phyloP scores from a whole-genome alignment of 2,113 vertebrate species.

The Dasyurus viverrinus region DNA sequence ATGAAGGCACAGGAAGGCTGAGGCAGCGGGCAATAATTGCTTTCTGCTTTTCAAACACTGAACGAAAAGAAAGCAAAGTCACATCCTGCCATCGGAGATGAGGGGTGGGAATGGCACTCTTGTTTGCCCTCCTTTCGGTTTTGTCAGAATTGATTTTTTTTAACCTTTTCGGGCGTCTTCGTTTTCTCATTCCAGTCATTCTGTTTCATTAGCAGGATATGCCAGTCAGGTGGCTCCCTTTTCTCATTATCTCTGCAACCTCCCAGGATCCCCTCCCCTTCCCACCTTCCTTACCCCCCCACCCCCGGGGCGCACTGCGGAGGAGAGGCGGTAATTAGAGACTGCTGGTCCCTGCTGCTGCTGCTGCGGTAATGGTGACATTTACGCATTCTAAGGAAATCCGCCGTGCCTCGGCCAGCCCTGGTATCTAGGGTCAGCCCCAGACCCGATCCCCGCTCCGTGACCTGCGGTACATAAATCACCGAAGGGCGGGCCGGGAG shows the following conservation, averaged over 20 bases:
- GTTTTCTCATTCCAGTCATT: slow-evolving; percentile 68
- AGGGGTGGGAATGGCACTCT: background rate
- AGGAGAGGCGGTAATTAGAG: background rate
- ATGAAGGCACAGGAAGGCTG: slow-evolving; percentile 78
- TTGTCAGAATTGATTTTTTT: slow-evolving; percentile 51
- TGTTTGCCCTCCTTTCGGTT: slow-evolving; percentile 39
- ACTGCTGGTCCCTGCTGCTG: background rate
- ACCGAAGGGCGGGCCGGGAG: background rate
- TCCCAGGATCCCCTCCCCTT: slow-evolving; percentile 16
- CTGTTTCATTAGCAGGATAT: slow-evolving; percentile 67
- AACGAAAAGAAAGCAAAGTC: slow-evolving; percentile 53
- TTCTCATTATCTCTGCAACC: slow-evolving; percentile 51
- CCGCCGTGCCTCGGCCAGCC: background rate
- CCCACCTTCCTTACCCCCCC: background rate
- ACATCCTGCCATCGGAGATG: slow-evolving; percentile 50
- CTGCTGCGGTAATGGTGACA: background rate
- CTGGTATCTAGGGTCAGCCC: background rate
- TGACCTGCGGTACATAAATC: background rate
- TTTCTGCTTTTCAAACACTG: slow-evolving; percentile 69
- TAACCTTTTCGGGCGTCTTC: slow-evolving; percentile 18
- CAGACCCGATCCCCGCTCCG: background rate
- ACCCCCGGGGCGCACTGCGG: background rate
- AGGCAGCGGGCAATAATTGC: slow-evolving; percentile 69
- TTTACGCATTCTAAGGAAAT: too few species aligned
- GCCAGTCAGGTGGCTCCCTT: slow-evolving; percentile 61